Evolutionary conservation across 2,113 vertebrate species (phyloP), one percentile per base, ranked within the genome.

Genomic region (Uria aalge): DNA sequence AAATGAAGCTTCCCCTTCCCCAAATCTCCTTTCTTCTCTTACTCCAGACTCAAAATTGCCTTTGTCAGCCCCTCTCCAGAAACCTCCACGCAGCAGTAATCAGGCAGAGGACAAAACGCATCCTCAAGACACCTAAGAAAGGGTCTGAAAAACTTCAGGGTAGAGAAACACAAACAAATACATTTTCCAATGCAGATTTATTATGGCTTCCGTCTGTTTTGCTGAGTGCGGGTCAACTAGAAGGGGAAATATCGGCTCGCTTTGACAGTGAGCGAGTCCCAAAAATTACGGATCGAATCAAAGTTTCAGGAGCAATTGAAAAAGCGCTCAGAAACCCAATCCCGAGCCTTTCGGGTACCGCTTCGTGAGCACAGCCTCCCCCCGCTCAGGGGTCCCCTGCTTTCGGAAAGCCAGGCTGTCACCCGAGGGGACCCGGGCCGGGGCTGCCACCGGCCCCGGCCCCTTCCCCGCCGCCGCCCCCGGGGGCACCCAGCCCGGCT

Each of bases 121-220:
- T 57, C 47, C 64, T 71, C 47, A 29, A 71, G 47, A 45, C 72
- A 90, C 27, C 55, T 57, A 43, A 88, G 75, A 55, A 91, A 62
- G 53, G 55, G 30, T 73, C 57, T 79, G 72, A 71, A 79, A 96
- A 97, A 96, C 90, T 95, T 93, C 40, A 47, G 55, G 43, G 40
- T 4, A 57, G 24, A 76, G 71, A 77, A 82, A 80, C 50, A 80
- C 40, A 87, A 80, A 67, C 34, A 88, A 92, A 87, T 68, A 48
- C 29, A 66, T 86, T 96, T 96, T 66, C 53, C 41, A 68, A 82
- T 14, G n/a, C 63, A 92, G 81, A 97, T 95, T 95, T 94, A 92
- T 96, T 78, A 64, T 5, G 86, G 40, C 47, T 87, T 81, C 87
- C 15, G 4, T 29, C 74, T 83, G 63, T 95, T 97, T 80, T 73